These are phyloP conservation scores for Drosophila kikkawai DNA, from an alignment of 1,140 invertebrate genomes.

Conservation along the genomic window DNA sequence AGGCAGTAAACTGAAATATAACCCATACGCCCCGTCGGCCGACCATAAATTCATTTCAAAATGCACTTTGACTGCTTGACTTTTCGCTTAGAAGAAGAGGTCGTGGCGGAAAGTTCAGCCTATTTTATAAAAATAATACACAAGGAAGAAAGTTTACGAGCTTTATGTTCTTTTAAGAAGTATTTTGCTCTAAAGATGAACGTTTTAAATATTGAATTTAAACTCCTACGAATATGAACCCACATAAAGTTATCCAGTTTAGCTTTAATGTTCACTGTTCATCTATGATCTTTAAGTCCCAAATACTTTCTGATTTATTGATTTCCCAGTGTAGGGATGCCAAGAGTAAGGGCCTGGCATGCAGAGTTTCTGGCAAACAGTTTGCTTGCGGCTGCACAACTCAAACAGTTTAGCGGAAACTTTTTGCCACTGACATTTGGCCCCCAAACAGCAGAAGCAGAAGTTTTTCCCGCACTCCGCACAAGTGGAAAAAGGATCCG, in stretches of 20 bases:
- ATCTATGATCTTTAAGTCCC: background rate
- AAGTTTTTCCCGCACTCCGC: constrained; percentile 12
- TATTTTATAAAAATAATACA: constrained; percentile 3
- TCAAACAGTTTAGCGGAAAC: constrained; percentile 70
- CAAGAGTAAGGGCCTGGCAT: constrained; percentile 30
- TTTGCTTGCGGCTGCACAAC: constrained; percentile 65
- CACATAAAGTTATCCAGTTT: background rate
- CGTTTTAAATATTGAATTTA: background rate
- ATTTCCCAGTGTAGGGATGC: constrained; percentile 18
- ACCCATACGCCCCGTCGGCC: constrained; percentile 57
- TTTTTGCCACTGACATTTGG: constrained; percentile 60
- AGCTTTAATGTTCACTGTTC: background rate
- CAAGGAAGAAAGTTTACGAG: background rate
- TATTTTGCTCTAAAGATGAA: background rate
- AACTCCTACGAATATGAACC: background rate
- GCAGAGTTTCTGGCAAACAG: constrained; percentile 68
- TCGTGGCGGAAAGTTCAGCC: constrained; percentile 36
- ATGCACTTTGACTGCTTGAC: constrained; percentile 79
- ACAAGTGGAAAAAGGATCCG: constrained; percentile 27
- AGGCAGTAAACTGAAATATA: constrained; percentile 56
- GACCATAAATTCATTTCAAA: constrained; percentile 58
- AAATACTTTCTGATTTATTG: background rate
- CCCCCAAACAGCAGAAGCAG: constrained; percentile 21
- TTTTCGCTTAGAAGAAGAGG: constrained; percentile 59
- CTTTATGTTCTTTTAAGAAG: background rate